A percentile compares a stretch with the other conserved stretches of the same genome.
Evolutionary conservation across 2,888 invertebrate genomes (phyloP).

Genomic region (Epirrhoe tristata): DNA sequence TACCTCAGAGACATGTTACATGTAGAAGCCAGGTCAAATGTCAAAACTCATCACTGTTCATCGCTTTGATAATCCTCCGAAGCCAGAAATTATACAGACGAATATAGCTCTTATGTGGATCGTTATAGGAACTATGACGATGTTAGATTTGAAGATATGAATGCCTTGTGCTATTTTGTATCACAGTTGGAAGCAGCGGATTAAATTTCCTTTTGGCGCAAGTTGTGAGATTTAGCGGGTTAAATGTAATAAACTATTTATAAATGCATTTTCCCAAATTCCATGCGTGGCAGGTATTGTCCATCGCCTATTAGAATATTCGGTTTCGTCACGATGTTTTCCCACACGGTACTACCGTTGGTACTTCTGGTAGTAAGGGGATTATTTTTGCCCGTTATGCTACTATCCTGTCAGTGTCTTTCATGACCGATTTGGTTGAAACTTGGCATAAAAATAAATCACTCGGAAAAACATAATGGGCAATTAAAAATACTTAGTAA

Average conservation of each 20-base stretch:
- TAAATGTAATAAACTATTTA: neutral
- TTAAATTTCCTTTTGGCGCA: constrained; percentile 58
- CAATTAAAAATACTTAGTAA: too few species aligned
- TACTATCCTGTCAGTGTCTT: too few species aligned
- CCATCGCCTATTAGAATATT: too few species aligned
- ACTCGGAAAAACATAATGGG: too few species aligned
- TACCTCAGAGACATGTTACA: constrained; percentile 15
- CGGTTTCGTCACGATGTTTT: too few species aligned
- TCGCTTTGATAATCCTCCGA: constrained; percentile 37
- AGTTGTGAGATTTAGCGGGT: constrained; percentile 44
- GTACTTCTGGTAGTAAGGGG: too few species aligned
- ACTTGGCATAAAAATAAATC: too few species aligned
- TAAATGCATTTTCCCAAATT: neutral
- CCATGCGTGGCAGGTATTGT: too few species aligned
- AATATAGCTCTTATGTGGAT: constrained; percentile 46
- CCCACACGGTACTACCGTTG: too few species aligned
- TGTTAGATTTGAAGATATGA: constrained; percentile 60
- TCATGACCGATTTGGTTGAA: too few species aligned
- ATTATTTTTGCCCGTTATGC: too few species aligned
- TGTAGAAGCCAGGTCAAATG: constrained; percentile 20
- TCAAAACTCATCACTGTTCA: constrained; percentile 39
- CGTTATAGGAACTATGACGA: constrained; percentile 44
- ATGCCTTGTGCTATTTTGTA: constrained; percentile 62
- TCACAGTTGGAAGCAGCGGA: constrained; percentile 57
- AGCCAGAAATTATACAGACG: constrained; percentile 29